phyloP scores from a whole-genome alignment of 1,140 invertebrate species.

The Drosophila biarmipes region DNA sequence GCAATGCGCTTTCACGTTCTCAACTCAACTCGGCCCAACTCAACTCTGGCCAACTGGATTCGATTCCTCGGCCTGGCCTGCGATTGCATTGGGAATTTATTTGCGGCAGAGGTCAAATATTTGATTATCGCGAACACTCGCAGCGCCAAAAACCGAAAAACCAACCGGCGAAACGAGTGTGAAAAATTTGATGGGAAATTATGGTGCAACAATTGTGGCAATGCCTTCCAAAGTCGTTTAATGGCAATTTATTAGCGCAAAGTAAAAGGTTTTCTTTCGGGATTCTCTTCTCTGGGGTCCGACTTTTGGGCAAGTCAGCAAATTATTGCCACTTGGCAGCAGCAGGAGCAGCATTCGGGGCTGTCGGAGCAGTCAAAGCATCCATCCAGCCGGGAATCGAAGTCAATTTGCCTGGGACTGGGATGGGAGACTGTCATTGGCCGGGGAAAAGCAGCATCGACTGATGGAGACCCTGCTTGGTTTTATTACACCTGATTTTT shows the following conservation, averaged over 20 bases:
- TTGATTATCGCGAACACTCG: constrained; percentile 76
- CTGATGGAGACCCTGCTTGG: constrained; percentile 9
- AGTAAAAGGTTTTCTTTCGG: constrained; percentile 74
- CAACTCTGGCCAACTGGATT: constrained; percentile 1
- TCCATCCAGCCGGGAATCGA: constrained; percentile 46
- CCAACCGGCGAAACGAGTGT: constrained; percentile 66
- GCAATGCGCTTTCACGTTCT: constrained; percentile 75
- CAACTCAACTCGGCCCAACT: constrained; percentile 17
- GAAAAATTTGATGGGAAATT: constrained; percentile 84
- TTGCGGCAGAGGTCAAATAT: constrained; percentile 83
- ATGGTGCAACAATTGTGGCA: constrained; percentile 81
- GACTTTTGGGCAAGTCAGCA: constrained; percentile 43
- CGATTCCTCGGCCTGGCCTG: constrained; percentile 39
- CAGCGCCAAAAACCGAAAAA: constrained; percentile 29
- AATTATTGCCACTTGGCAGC: constrained; percentile 74
- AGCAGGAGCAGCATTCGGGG: constrained; percentile 31
- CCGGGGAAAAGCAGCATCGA: constrained; percentile 1
- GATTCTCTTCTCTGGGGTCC: constrained; percentile 21
- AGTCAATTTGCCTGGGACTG: constrained; percentile 51
- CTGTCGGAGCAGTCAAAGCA: constrained; percentile 45
- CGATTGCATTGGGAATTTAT: constrained; percentile 82
- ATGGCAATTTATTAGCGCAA: constrained; percentile 80
- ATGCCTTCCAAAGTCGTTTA: constrained; percentile 69
- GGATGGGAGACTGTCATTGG: constrained; percentile 34
- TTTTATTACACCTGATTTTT: not conserved